These are phyloP conservation scores for Zaprionus kolodkinae DNA, from an alignment of 1,140 invertebrate genomes.

Conservation along the genomic window DNA sequence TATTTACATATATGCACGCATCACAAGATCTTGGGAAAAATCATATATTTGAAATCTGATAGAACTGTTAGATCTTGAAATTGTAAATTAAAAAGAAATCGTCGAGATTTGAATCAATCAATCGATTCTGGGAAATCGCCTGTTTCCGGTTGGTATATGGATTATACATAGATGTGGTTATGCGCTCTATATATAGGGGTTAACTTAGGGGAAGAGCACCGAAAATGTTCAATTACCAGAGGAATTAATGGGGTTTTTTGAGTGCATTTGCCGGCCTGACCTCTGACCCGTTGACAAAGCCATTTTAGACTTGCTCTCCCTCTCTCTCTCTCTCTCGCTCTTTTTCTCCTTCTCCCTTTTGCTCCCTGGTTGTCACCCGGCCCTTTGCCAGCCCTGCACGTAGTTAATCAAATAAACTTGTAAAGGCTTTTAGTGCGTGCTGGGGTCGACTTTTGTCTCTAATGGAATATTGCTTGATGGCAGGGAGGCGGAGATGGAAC, in stretches of 20 bases:
- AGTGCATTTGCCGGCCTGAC: slow-evolving; percentile 4
- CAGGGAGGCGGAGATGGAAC: slow-evolving; percentile 25
- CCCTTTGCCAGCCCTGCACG: slow-evolving; percentile 46
- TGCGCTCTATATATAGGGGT: not conserved
- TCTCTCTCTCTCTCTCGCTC: not conserved
- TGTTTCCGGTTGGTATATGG: not conserved
- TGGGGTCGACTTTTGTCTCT: slow-evolving; percentile 53
- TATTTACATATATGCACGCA: not conserved
- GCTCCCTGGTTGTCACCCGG: not conserved
- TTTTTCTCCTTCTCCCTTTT: too few relatives aligned
- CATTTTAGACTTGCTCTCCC: not conserved
- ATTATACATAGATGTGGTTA: not conserved
- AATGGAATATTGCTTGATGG: slow-evolving; percentile 71
- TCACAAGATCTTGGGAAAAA: not conserved
- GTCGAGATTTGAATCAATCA: too few relatives aligned
- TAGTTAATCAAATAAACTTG: slow-evolving; percentile 78
- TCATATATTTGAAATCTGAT: not conserved
- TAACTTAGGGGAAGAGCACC: not conserved
- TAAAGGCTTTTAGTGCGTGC: slow-evolving; percentile 64
- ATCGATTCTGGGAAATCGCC: not conserved
- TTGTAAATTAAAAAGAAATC: too few relatives aligned
- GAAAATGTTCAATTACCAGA: slow-evolving; percentile 1
- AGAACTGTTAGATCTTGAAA: not conserved
- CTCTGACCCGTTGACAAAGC: not conserved
- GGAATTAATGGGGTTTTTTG: not conserved